These are phyloP conservation scores for Diorhabda carinulata DNA, from an alignment of 1,140 invertebrate species.

Conservation along the genomic window DNA sequence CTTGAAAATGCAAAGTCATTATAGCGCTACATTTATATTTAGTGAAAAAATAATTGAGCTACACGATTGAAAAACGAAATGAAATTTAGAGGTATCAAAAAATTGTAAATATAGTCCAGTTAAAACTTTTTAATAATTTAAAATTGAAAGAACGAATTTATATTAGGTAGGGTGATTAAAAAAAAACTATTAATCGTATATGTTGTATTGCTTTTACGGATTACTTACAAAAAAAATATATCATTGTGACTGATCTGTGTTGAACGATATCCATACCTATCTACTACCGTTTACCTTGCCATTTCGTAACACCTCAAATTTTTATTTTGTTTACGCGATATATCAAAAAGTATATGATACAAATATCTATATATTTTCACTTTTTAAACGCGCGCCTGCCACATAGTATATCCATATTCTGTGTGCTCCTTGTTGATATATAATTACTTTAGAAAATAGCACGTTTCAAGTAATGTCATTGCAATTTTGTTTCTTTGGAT, in stretches of 20 bases:
- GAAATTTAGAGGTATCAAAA: slow-evolving; percentile 36
- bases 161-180: slow-evolving; percentile 46
- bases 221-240: slow-evolving; percentile 34
- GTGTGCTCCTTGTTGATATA: slow-evolving; percentile 39
- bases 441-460: slow-evolving; percentile 17
- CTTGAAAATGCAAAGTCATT: not conserved
- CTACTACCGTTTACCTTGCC: slow-evolving; percentile 42
- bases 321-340: slow-evolving; percentile 17
- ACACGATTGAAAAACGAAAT: slow-evolving; percentile 21
- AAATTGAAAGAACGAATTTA: slow-evolving; percentile 49
- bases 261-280: slow-evolving; percentile 37
- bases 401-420: slow-evolving; percentile 40
- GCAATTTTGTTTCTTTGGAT: too few species aligned
- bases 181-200: slow-evolving; percentile 42
- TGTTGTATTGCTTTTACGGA: slow-evolving; percentile 49
- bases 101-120: slow-evolving; percentile 49
- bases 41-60: slow-evolving; percentile 10
- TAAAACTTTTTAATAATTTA: slow-evolving; percentile 48
- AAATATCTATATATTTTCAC: slow-evolving; percentile 36
- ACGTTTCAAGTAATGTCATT: slow-evolving; percentile 3
- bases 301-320: slow-evolving; percentile 27
- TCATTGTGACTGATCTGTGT: slow-evolving; percentile 49
- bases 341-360: slow-evolving; percentile 34
- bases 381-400: slow-evolving; percentile 37
- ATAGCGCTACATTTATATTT: not conserved